phyloP scores from a whole-genome alignment of 2,113 vertebrate genomes.

The Tetrao urogallus region DNA sequence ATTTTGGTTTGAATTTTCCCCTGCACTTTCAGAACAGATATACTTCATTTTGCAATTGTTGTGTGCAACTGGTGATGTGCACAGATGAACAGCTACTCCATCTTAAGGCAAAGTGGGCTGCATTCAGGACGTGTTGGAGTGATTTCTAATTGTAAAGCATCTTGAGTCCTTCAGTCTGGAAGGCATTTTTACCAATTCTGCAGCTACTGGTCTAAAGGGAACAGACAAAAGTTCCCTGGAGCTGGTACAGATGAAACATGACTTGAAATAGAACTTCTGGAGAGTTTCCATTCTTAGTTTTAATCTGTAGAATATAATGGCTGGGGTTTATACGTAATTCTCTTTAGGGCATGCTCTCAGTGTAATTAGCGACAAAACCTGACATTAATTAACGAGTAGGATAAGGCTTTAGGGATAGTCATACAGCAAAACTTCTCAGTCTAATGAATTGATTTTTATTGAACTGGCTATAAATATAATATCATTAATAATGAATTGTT shows the following conservation, averaged over 20 bases:
- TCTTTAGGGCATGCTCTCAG: not conserved
- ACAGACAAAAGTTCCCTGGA: not conserved
- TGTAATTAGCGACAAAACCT: slow-evolving; percentile 52
- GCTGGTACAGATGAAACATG: not conserved
- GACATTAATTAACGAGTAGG: slow-evolving; percentile 40
- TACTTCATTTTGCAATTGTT: not conserved
- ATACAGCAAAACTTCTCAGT: not conserved
- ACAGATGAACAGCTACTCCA: slow-evolving; percentile 50
- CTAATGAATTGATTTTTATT: slow-evolving; percentile 51
- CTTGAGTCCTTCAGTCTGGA: slow-evolving; percentile 38
- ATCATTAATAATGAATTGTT: slow-evolving; percentile 24
- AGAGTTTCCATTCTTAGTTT: not conserved
- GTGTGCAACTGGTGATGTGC: not conserved
- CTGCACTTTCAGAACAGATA: not conserved
- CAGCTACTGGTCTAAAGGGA: not conserved
- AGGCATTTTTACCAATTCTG: slow-evolving; percentile 46
- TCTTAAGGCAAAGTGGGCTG: slow-evolving; percentile 44
- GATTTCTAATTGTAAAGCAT: slow-evolving; percentile 54
- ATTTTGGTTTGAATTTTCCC: not conserved
- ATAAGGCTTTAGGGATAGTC: not conserved
- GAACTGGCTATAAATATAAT: slow-evolving; percentile 52
- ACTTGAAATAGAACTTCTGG: slow-evolving; percentile 18
- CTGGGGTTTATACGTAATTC: not conserved
- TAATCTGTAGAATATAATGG: not conserved
- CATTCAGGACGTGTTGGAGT: slow-evolving; percentile 5